Conservation (phyloP, 2,888 invertebrate species). For the Morpho achilles region DNA sequence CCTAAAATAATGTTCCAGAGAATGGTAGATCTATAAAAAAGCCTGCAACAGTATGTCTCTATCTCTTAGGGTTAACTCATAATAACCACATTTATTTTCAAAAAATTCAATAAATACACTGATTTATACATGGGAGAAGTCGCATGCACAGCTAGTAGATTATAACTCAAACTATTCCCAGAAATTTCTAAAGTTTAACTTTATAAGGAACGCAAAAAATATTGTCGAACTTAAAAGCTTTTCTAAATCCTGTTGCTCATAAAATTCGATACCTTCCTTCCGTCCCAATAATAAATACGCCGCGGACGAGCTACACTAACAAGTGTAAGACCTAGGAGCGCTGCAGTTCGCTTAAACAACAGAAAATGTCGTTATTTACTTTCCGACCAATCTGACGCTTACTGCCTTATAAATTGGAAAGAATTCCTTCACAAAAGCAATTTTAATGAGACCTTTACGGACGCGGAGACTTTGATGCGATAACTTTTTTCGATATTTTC, state of each 20-base stretch:
- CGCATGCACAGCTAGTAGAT: no score
- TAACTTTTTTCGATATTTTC: constrained; percentile 74
- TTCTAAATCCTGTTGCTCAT: not conserved
- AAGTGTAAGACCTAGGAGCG: constrained; percentile 28
- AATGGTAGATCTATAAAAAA: no score
- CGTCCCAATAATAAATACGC: constrained; percentile 22
- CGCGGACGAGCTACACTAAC: constrained; percentile 26
- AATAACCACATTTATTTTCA: no score
- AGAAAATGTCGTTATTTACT: constrained; percentile 64
- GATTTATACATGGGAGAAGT: no score
- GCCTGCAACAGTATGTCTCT: no score
- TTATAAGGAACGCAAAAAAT: no score
- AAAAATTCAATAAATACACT: no score
- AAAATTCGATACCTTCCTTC: constrained; percentile 19
- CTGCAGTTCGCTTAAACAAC: constrained; percentile 51
- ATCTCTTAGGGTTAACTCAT: no score
- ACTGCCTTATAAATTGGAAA: constrained; percentile 69
- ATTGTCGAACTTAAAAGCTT: no score
- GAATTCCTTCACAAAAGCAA: constrained; percentile 70
- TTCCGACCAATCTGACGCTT: constrained; percentile 57
- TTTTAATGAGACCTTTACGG: constrained; percentile 75
- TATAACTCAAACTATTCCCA: no score
- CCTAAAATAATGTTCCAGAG: no score
- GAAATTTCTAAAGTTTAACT: no score
- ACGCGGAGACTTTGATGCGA: constrained; percentile 69